phyloP scores from a whole-genome alignment of 2,888 invertebrate species.

The Busseola fusca region DNA sequence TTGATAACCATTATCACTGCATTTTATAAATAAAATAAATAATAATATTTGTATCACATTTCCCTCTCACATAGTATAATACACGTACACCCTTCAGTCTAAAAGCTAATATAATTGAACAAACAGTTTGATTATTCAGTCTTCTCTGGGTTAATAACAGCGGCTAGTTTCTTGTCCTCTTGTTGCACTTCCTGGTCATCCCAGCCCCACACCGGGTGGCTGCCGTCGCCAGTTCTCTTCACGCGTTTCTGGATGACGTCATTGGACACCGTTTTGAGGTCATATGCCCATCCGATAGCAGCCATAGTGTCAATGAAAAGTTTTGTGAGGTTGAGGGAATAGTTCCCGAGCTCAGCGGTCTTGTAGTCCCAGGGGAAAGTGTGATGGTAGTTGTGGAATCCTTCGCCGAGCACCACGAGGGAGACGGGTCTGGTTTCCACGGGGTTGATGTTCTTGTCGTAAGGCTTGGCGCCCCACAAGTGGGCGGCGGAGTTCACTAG shows the following conservation, averaged over 20 bases:
- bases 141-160: constrained; percentile 70
- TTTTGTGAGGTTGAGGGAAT: constrained; percentile 92
- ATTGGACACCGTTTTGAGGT: constrained; percentile 93
- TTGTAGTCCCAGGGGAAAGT: constrained; percentile 96
- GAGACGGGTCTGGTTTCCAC: constrained; percentile 91
- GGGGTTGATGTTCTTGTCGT: constrained; percentile 93
- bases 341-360: constrained; percentile 93
- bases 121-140: constrained; percentile 64
- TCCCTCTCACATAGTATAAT: constrained; percentile 48
- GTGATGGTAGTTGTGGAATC: constrained; percentile 97
- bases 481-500: constrained; percentile 97
- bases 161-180: constrained; percentile 68
- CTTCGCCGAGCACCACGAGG: constrained; percentile 92
- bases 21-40: constrained; percentile 59
- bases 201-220: constrained; percentile 93
- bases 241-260: constrained; percentile 92
- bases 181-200: constrained; percentile 70
- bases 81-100: constrained; percentile 45
- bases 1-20: constrained; percentile 41
- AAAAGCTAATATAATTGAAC: constrained; percentile 35
- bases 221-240: constrained; percentile 92
- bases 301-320: constrained; percentile 94
- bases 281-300: constrained; percentile 95
- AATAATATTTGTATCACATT: constrained; percentile 57
- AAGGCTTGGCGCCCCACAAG: constrained; percentile 92